A percentile compares a stretch with the other conserved stretches of the same genome.
Evolutionary conservation across 64 coral and sea anemone species (phyloP).

Genomic region (Trachythela sp.): DNA sequence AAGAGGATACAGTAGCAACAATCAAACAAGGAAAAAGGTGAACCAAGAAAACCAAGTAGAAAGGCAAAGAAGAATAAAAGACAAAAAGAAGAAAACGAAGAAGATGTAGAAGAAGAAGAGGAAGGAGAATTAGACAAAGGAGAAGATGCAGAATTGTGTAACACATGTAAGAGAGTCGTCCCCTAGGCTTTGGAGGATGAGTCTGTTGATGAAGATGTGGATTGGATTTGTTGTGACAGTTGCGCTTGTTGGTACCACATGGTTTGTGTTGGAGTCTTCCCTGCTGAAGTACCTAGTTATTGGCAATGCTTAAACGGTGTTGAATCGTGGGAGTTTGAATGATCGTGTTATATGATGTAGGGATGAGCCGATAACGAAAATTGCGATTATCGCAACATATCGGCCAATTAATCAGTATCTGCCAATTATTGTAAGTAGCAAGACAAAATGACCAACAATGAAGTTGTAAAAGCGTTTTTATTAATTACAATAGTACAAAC

Average conservation of each 20-base stretch:
- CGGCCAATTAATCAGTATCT: no score
- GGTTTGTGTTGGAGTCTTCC: not conserved
- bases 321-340: not conserved
- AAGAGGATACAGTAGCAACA: not conserved
- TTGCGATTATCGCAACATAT: no score
- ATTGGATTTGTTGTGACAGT: constrained; percentile 2
- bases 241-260: not conserved
- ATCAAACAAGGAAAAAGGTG: no score
- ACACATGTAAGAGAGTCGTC: not conserved
- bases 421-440: no score
- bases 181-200: not conserved
- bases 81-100: not conserved
- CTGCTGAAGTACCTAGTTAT: not conserved
- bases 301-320: not conserved
- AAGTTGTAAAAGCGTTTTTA: no score
- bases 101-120: not conserved
- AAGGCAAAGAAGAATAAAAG: not conserved
- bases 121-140: not conserved
- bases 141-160: not conserved
- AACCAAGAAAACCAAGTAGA: not conserved
- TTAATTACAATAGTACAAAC: no score
- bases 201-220: not conserved
- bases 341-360: no score
- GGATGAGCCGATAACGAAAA: no score
- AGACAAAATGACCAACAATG: no score